These are phyloP conservation scores for Neomicropteryx cornuta DNA, from an alignment of 1,140 invertebrate species.

Conservation along the genomic window DNA sequence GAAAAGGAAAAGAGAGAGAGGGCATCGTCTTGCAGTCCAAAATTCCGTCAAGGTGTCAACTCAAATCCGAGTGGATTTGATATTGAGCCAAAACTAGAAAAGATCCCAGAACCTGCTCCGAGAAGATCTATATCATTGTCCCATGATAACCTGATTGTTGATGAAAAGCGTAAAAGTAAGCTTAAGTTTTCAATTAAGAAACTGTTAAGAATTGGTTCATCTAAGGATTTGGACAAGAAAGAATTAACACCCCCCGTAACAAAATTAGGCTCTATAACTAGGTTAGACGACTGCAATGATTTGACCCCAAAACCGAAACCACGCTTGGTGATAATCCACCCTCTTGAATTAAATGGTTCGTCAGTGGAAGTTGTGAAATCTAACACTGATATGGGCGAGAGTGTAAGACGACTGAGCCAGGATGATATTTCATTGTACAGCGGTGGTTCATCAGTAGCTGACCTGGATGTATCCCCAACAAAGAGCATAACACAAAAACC, in stretches of 20 bases:
- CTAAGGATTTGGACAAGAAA: constrained; percentile 50
- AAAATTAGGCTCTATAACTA: constrained; percentile 29
- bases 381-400: constrained; percentile 35
- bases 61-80: constrained; percentile 15
- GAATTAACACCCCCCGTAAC: constrained; percentile 29
- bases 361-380: constrained; percentile 64
- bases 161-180: constrained; percentile 59
- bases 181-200: constrained; percentile 72
- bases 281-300: constrained; percentile 47
- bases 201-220: constrained; percentile 63
- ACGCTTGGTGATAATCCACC: constrained; percentile 77
- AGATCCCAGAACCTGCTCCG: constrained; percentile 48
- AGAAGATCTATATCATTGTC: constrained; percentile 57
- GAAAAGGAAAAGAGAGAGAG: constrained; percentile 64
- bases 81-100: no score
- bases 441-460: constrained; percentile 32
- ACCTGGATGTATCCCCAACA: constrained; percentile 23
- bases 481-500: constrained; percentile 35
- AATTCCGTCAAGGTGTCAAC: constrained; percentile 38
- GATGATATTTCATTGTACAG: constrained; percentile 39
- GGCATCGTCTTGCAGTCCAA: constrained; percentile 53
- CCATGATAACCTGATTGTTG: constrained; percentile 52
- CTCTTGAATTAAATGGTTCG: constrained; percentile 69
- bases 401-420: constrained; percentile 32
- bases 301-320: constrained; percentile 47